Base-by-base conservation (phyloP, 2,797 vertebrate species). In the Catharus ustulatus region DNA sequence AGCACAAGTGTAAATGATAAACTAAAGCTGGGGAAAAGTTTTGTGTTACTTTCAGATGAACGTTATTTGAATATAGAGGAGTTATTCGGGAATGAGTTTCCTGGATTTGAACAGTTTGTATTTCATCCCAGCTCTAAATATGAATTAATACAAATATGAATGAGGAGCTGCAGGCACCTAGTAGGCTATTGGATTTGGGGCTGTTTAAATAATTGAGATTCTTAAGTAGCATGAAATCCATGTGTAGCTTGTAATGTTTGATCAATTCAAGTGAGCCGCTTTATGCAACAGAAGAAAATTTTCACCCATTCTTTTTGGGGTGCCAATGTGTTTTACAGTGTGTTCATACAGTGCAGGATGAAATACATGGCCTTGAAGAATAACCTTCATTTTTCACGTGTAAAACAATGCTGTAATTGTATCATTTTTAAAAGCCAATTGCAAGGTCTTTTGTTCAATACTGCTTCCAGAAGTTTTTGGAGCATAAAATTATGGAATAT, bases 381-480 rank as follows among this genome's bases (percentile, higher is more conserved):
- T 91, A 94, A 63, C 83, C 43, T 95, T 90, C 42, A 46, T 77
- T 94, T 95, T 81, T 90, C 42, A 61, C 34, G 11, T 52, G 24
- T 86, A 92, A 96, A 97, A 91, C 79, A 93, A 36, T 72, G 30
- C 46, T 87, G 67, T 90, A 75, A 89, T 91, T 96, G 84, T 93
- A 64, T 96, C 75, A 87, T 95, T 97, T 86, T 88, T 88, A 93
- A 97, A 96, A 94, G 61, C 52, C 85, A 91, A 42, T 69, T 95
- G 84, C 74, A 95, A 97, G 62, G 52, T 91, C 77, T 85, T 97
- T 93, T 96, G 83, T 87, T 93, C 84, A 93, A 61, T 91, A 63
- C 54, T 88, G 69, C 66, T 96, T 96, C 69, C 90, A 94, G 73
- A 90, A 96, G 57, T 67, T 96, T 96, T 94, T 87, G 75, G 84